Evolutionary conservation across 2,888 invertebrate genomes (phyloP), one percentile per base, ranked within the genome.

Genomic region (Chymomyza caudatula): DNA sequence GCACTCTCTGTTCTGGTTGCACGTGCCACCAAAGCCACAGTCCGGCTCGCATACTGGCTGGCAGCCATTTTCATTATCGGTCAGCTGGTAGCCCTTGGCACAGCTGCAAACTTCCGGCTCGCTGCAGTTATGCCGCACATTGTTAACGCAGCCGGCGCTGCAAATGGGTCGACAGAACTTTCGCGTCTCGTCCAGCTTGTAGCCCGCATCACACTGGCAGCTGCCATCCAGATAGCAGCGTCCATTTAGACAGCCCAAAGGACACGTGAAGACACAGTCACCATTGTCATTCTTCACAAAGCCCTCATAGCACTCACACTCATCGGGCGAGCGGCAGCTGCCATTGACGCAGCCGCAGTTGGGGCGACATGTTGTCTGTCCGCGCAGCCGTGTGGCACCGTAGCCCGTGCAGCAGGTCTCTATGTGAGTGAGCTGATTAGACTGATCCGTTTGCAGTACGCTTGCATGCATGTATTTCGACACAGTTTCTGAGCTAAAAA

Each of bases 171-270:
- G 78, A 75, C 95, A 95, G 80, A 91, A 93, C 73, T 92, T 92
- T 22, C 93, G 91, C 1, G 92, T 91, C 0, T 90, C 88, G 71
- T 94, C 93, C 61, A 93, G 84, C 29, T 88, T 91, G 77, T 91
- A 94, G 0, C 94, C 93, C 1, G 92, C 91, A 69, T 93, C 93
- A 82, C 95, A 96, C 13, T 93, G 90, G 67, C 95, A 95, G 54
- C 91, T 91, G 0, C 92, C 92, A 25, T 92, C 91, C 0, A 92
- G 90, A 71, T 92, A 91, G 73, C 94, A 94, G 3, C 92, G 83
- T 0, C 89, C 89, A 72, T 94, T 93, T 55, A 93, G 91, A 74
- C 94, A 94, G 42, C 87, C 87, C 66, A 90, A 54, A 4, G 90
- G 90, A 20, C 90, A 90, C 13, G 84, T 79, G 44, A 88, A 87